Evolutionary conservation across 2,797 vertebrate genomes (phyloP).

Genomic region (Smutsia temminckii): DNA sequence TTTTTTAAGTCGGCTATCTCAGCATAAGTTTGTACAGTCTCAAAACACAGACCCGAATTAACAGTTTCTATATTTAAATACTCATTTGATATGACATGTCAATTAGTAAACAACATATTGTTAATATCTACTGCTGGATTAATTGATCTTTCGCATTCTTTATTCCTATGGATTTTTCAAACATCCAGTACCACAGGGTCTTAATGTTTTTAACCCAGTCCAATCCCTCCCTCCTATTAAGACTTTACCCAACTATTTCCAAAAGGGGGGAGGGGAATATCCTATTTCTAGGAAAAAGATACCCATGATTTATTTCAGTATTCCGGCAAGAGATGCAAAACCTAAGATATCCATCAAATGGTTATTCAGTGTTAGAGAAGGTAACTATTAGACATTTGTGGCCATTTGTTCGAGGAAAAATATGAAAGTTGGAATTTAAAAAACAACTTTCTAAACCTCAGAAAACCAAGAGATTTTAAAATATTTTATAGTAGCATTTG

Average conservation of each 20-base stretch:
- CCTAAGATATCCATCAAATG: constrained; percentile 5
- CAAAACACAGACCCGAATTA: neutral
- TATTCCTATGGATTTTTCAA: constrained; percentile 15
- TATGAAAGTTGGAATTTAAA: constrained; percentile 4
- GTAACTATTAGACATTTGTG: constrained; percentile 6
- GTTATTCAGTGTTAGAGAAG: constrained; percentile 5
- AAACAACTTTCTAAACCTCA: constrained; percentile 23
- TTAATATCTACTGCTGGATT: neutral
- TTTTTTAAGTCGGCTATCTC: constrained; percentile 23
- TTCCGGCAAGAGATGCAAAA: constrained; percentile 46
- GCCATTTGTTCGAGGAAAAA: neutral
- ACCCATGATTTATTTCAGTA: constrained; percentile 44
- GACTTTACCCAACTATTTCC: neutral
- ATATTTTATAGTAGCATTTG: neutral
- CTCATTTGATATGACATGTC: neutral
- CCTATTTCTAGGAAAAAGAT: constrained; percentile 13
- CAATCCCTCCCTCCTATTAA: constrained; percentile 26
- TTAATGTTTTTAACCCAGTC: neutral
- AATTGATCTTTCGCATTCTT: neutral
- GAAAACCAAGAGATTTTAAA: constrained; percentile 33
- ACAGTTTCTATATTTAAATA: neutral
- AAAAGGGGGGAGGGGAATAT: neutral
- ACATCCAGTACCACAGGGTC: neutral
- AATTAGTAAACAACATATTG: neutral
- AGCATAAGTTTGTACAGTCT: neutral